Base-by-base conservation (phyloP, 2,888 invertebrate species). In the Sesia apiformis region DNA sequence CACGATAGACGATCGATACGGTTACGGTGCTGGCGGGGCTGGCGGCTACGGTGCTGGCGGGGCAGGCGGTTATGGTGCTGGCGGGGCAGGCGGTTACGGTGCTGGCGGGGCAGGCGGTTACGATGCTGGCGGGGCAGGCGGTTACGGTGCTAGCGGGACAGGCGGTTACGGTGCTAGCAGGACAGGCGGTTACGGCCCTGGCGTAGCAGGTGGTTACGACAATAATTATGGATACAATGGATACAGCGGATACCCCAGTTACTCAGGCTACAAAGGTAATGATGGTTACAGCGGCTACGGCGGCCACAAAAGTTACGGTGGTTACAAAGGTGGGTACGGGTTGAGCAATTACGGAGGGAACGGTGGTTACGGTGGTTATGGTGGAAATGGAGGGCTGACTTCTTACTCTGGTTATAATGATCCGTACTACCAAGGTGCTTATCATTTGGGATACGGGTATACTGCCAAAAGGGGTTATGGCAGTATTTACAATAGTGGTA, bases 341-440 rank as follows among this genome's bases (percentile, higher is more conserved):
- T 23, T 23, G 23, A 23, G 23, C 23, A 23, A 23, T 23, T 62
- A 58, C 46, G 63, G 50, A 38, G 84, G 80, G 3, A 72, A 80
- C 53, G 83, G 81, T 3, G 91, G 92, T 3, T 91, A 92, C 63
- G 92, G 91, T 1, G 92, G 92, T 3, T 91, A 90, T 60, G 88
- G 91, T 55, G 92, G 92, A 63, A 92, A 91, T 72, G 92, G 92
- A 42, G 92, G 92, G 38, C 70, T 91, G 0, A 81, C 72, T 53
- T 91, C 92, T 41, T 92, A 92, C 66, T 86, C 82, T 51, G 92
- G 92, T 4, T 92, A 92, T 70, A 90, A 87, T 70, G 90, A 85
- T 68, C 90, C 91, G 0, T 74, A 74, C 59, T 91, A 92, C 64
- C 78, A 78, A 69, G 91, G 91, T 4, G 83, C 81, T 40, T 82